A percentile compares a stretch with the other conserved stretches of the same genome.
Conservation (phyloP, 2,113 vertebrate species). For the Choloepus hoffmanni region DNA sequence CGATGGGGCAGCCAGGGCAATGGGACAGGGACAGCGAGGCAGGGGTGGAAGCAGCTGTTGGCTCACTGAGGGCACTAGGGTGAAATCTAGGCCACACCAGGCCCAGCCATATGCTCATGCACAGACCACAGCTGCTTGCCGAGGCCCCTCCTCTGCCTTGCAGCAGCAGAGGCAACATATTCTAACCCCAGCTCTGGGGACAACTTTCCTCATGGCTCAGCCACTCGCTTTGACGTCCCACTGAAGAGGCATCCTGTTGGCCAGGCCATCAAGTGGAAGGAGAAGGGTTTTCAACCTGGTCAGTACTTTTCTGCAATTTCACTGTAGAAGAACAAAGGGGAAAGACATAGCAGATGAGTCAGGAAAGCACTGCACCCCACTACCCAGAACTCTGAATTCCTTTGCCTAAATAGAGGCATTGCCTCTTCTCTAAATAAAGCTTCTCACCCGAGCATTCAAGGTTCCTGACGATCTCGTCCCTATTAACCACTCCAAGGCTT, state of each 20-base stretch:
- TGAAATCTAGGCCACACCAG: constrained; percentile 69
- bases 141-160: rapidly evolving
- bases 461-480: neutral
- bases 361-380: rapidly evolving
- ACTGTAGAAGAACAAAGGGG: rapidly evolving
- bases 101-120: constrained; percentile 73
- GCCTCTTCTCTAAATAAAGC: neutral
- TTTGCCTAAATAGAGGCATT: neutral
- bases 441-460: neutral
- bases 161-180: rapidly evolving
- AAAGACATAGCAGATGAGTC: neutral
- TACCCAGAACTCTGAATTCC: rapidly evolving
- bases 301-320: neutral
- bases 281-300: neutral
- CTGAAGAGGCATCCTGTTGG: neutral
- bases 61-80: constrained; percentile 64
- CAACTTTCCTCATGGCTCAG: neutral
- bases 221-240: neutral
- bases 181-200: neutral
- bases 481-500: neutral
- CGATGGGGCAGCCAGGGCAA: rapidly evolving
- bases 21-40: neutral
- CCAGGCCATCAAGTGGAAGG: neutral
- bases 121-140: constrained; percentile 74
- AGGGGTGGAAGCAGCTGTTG: constrained; percentile 57